Conservation (phyloP, 2,113 vertebrate species). For the Perognathus longimembris region DNA sequence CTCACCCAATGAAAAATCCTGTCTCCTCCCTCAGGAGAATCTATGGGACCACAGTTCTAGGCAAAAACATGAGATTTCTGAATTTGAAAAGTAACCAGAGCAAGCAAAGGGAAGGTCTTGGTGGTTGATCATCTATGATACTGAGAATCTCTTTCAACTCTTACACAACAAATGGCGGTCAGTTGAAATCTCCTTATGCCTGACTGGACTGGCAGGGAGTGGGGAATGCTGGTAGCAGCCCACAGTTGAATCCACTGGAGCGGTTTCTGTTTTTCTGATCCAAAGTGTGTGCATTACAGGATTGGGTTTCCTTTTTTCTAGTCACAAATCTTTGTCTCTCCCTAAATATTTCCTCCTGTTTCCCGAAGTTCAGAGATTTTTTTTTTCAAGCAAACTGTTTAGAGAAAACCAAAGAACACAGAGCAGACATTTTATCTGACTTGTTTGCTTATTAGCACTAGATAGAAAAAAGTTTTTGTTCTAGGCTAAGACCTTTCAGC, state of each 20-base stretch:
- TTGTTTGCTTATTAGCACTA: conserved; percentile 26
- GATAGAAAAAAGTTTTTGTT: conserved; percentile 24
- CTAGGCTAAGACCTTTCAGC: neutral
- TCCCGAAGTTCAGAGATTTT: conserved; percentile 28
- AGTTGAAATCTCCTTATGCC: neutral
- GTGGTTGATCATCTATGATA: neutral
- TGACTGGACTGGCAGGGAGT: neutral
- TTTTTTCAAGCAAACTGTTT: conserved; percentile 20
- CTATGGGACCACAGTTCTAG: too few species aligned
- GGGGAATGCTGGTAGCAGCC: neutral
- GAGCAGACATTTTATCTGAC: conserved; percentile 16
- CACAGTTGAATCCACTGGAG: neutral
- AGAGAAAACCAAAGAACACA: conserved; percentile 45
- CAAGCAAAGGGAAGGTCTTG: too few species aligned
- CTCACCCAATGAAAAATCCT: too few species aligned
- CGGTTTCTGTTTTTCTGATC: neutral
- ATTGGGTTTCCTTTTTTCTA: conserved; percentile 7
- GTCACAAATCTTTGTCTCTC: neutral
- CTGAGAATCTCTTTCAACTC: neutral
- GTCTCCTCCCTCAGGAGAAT: too few species aligned
- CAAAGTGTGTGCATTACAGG: neutral
- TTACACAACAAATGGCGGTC: neutral
- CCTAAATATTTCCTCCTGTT: neutral
- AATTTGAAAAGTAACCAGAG: too few species aligned
- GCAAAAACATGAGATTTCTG: too few species aligned